These are phyloP conservation scores for Trilocha varians DNA, from an alignment of 2,888 invertebrate species.

Conservation along the genomic window DNA sequence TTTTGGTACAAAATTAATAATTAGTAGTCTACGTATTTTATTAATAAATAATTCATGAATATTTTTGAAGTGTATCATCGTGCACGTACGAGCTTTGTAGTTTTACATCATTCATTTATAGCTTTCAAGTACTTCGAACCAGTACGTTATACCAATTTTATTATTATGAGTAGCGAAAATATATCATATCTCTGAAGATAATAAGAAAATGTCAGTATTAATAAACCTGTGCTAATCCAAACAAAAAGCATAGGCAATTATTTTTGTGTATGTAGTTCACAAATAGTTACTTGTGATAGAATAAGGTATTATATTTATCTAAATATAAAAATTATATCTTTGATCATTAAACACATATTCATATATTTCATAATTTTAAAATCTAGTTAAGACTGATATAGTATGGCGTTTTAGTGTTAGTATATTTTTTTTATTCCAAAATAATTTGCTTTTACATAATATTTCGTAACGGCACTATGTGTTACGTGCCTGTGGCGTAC, in stretches of 20 bases:
- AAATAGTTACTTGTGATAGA: too few species aligned
- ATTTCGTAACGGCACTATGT: not conserved
- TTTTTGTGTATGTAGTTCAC: constrained; percentile 47
- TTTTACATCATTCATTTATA: not conserved
- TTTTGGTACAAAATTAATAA: constrained; percentile 43
- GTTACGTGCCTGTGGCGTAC: not conserved
- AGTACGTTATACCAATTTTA: too few species aligned
- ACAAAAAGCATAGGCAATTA: constrained; percentile 40
- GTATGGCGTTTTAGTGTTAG: not conserved
- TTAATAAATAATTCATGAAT: constrained; percentile 2
- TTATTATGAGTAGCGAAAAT: constrained; percentile 15
- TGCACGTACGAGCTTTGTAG: constrained; percentile 10
- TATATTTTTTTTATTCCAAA: not conserved
- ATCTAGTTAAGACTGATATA: not conserved
- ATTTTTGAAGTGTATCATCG: constrained; percentile 10
- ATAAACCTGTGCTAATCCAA: constrained; percentile 53
- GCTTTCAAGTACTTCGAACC: too few species aligned
- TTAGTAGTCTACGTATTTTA: constrained; percentile 9
- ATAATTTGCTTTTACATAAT: not conserved
- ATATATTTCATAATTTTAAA: not conserved
- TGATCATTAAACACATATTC: not conserved
- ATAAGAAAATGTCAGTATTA: constrained; percentile 60
- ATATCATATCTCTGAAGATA: constrained; percentile 63
- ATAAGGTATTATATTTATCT: constrained; percentile 26
- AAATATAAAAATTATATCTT: constrained; percentile 15